phyloP scores from a whole-genome alignment of 2,113 vertebrate genomes.

The Hystrix brachyura region DNA sequence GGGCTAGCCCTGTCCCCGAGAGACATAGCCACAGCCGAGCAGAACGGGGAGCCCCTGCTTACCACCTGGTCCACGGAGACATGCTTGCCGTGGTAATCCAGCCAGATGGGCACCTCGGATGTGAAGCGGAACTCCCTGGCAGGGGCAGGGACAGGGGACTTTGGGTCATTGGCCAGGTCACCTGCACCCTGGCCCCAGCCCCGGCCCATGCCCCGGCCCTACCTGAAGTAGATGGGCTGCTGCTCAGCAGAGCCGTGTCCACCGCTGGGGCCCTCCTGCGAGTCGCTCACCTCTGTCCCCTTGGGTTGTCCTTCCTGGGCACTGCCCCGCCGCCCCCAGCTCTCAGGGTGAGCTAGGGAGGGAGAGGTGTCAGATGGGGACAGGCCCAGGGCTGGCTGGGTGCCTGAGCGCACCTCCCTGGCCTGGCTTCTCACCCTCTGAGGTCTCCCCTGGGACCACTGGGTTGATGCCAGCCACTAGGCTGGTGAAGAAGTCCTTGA shows the following conservation, averaged over 20 bases:
- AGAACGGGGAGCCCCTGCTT: not conserved
- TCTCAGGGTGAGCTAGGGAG: conserved; percentile 48
- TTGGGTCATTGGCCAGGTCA: not conserved
- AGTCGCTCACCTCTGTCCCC: conserved; percentile 85
- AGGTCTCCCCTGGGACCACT: conserved; percentile 90
- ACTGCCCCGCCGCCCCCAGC: conserved; percentile 19
- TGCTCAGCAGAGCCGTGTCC: conserved; percentile 91
- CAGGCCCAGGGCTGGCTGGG: not conserved
- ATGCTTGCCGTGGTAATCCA: conserved; percentile 96
- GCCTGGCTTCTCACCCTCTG: conserved; percentile 89
- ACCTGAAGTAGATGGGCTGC: conserved; percentile 97
- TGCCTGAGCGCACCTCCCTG: not conserved
- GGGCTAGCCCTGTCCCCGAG: rapidly evolving
- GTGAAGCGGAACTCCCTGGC: conserved; percentile 95
- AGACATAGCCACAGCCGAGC: not conserved
- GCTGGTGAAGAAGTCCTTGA: conserved; percentile 95
- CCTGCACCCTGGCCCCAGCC: not conserved
- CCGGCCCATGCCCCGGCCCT: rapidly evolving
- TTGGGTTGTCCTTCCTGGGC: conserved; percentile 77
- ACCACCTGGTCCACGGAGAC: conserved; percentile 94
- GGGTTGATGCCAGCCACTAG: conserved; percentile 92
- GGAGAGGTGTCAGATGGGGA: not conserved
- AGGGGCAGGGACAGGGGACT: not conserved
- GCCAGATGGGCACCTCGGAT: conserved; percentile 96
- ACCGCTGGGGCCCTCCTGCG: conserved; percentile 89